Evolutionary conservation across 2,113 vertebrate species (phyloP), one percentile per base, ranked within the genome.

Genomic region (Meriones unguiculatus): DNA sequence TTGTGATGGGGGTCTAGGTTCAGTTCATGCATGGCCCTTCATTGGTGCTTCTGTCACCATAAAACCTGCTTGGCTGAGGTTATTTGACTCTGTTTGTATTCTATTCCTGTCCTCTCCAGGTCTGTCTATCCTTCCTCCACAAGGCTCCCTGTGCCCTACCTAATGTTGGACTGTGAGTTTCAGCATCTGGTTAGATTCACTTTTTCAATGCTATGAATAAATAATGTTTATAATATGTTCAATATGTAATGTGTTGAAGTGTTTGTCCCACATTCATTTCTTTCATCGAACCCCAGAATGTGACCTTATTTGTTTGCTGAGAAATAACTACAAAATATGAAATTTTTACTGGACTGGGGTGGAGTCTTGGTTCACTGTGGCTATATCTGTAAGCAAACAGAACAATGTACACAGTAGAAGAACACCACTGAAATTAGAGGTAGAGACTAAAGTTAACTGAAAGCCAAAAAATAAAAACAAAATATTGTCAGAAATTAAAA

Each of bases 281-380:
- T 7, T 73, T 35, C 24, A 20, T 1, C 5, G 9, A 73, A 57
- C 1, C 1, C 46, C 3, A 75, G 75, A 82, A 82, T 65, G 14
- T 88, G 35, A 15, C 5, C 6, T 25, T 41, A 92, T 73, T 20
- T 65, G 41, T 52, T 35, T 3, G 41, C 25, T 10, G 30, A 88
- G 13, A 35, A 64, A 32, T 14, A 65, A 46, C 20, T 65, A 15
- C n/a, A 32, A 70, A 70, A 22, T 22, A 28, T 81, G 25, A 20
- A 28, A 3, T 17, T 3, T 46, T 13, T n/a, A 35, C 2, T 30
- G 12, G 10, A 81, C 4, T 59, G 1, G 1, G 32, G 7, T 57
- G 4, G 14, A 2, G 41, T 10, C 10, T 91, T 10, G 17, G 11
- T 67, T 35, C 12, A 5, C 24, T 67, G 11, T 3, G n/a, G 13